Conservation (phyloP, 1,140 invertebrate genomes). For the Chironomus tepperi region DNA sequence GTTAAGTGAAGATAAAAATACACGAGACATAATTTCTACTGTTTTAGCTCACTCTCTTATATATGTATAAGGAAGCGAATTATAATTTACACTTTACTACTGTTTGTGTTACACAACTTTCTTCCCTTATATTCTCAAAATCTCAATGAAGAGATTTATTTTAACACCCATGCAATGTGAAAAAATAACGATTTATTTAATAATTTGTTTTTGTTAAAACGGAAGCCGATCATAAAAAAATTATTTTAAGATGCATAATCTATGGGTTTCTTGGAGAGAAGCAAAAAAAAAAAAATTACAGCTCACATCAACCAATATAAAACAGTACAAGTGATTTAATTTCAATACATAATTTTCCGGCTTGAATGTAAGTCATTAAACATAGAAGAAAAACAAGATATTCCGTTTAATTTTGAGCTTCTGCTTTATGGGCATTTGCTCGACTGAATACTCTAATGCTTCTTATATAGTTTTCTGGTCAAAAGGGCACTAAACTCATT, state of each 20-base stretch:
- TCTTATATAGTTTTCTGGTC: neutral
- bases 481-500: too few species aligned
- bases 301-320: neutral
- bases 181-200: too few species aligned
- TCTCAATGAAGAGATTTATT: neutral
- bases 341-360: too few species aligned
- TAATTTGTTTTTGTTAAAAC: neutral
- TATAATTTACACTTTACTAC: neutral
- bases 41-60: neutral
- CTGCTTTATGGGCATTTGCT: neutral
- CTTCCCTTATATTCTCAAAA: neutral
- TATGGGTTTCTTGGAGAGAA: neutral
- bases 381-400: neutral
- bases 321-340: too few species aligned
- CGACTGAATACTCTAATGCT: neutral
- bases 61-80: conserved; percentile 1
- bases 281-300: too few species aligned
- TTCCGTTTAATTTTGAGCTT: neutral
- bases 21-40: neutral
- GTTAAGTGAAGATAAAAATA: neutral
- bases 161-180: neutral
- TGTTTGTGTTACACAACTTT: neutral
- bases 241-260: neutral
- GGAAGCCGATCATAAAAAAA: neutral
- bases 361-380: too few species aligned